These are phyloP conservation scores for Cranoglanis bouderius DNA, from an alignment of 2,113 vertebrate genomes.

Conservation along the genomic window DNA sequence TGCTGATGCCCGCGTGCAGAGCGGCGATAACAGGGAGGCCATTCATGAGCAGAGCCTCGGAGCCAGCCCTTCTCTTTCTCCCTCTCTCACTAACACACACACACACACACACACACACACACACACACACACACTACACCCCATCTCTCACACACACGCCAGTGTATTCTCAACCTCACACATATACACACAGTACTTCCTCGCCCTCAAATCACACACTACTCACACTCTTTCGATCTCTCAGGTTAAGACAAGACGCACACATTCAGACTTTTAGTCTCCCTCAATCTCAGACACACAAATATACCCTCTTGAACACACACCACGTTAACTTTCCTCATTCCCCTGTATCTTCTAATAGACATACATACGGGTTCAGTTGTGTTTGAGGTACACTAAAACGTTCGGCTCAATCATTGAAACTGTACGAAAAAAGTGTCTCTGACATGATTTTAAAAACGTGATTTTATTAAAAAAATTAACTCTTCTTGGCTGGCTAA, in stretches of 20 bases:
- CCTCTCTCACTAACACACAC: slow-evolving; percentile 23
- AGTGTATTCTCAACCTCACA: slow-evolving; percentile 21
- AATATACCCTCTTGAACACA: background rate
- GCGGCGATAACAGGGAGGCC: slow-evolving; percentile 56
- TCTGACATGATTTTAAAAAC: background rate
- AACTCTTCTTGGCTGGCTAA: background rate
- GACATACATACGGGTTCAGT: background rate
- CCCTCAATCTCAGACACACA: slow-evolving; percentile 4
- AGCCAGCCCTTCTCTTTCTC: slow-evolving; percentile 34
- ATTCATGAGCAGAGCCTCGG: slow-evolving; percentile 45
- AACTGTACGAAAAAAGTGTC: background rate
- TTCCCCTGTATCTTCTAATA: background rate
- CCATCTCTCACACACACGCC: slow-evolving; percentile 19
- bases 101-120: slow-evolving; percentile 25
- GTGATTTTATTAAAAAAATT: background rate
- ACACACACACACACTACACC: slow-evolving; percentile 18
- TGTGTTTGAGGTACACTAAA: slow-evolving; percentile 1
- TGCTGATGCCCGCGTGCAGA: slow-evolving; percentile 48
- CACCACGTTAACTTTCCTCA: background rate
- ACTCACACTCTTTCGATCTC: background rate
- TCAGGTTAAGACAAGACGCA: slow-evolving; percentile 16
- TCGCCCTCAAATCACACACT: background rate
- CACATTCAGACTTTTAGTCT: background rate
- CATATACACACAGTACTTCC: background rate
- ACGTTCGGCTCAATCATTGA: slow-evolving; percentile 4